phyloP scores from a whole-genome alignment of 2,797 vertebrate genomes.

The Natrix natrix region DNA sequence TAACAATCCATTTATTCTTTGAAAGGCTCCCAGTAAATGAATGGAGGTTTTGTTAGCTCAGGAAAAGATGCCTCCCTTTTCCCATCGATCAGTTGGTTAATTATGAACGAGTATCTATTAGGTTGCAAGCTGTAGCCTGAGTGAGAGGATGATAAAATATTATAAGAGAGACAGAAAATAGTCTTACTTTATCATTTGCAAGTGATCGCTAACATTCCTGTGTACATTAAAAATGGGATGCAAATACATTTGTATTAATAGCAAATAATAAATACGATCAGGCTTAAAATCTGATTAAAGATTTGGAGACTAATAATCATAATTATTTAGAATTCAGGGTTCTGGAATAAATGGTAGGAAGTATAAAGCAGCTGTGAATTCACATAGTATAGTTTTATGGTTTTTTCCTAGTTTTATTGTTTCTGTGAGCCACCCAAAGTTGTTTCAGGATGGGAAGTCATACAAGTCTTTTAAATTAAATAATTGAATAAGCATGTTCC shows the following conservation, averaged over 20 bases:
- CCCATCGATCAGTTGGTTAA: conserved; percentile 46
- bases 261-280: conserved; percentile 55
- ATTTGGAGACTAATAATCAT: conserved; percentile 37
- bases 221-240: conserved; percentile 52
- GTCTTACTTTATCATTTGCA: conserved; percentile 22
- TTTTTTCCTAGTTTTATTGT: not conserved
- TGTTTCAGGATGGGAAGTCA: not conserved
- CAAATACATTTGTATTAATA: conserved; percentile 56
- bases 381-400: not conserved
- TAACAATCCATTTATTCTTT: conserved; percentile 52
- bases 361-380: not conserved
- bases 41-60: conserved; percentile 24
- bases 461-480: not conserved
- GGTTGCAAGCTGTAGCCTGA: conserved; percentile 19
- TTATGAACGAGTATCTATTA: conserved; percentile 47
- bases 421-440: not conserved
- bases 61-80: conserved; percentile 30
- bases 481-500: not conserved
- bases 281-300: conserved; percentile 56
- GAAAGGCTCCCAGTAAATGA: conserved; percentile 37
- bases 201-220: conserved; percentile 39
- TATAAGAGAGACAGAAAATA: conserved; percentile 30
- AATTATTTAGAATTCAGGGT: not conserved
- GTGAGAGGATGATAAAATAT: conserved; percentile 37
- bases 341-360: not conserved